Base-by-base conservation (phyloP, 2,888 invertebrate genomes). In the Cyclophora punctaria region DNA sequence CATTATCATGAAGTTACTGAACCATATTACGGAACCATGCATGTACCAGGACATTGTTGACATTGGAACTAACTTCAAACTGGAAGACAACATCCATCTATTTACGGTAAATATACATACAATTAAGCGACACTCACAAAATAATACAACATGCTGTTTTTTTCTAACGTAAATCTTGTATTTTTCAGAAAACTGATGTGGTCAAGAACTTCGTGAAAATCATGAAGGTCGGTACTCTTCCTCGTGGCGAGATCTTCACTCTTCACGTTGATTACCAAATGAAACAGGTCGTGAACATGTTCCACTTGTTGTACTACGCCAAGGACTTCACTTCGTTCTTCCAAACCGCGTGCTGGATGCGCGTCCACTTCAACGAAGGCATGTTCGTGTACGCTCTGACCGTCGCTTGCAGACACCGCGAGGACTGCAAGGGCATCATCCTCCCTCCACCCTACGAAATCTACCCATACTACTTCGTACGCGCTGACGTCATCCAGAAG, bases 391-490 rank as follows among this genome's bases (percentile, higher is more conserved):
- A 90, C 62, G 90, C 89, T 48, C 75, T 90, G 35, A 89, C 85
- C 53, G 83, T 89, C 5, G 90, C 90, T 35, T 79, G 86, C 58
- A 80, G 87, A 62, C 90, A 90, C 60, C 84, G 89, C 46, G 76
- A 79, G 7, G 89, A 90, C 68, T 85, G 83, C 74, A 82, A 70
- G 56, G 86, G 86, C 37, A 77, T 91, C 49, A 76, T 88, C 35
- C 71, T 91, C 34, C 91, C 91, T 45, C 89, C 91, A 50, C 83
- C 89, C 2, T 91, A 91, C 62, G 91, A 91, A 73, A 85, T 91
- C 60, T 86, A 91, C 55, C 94, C 94, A 0, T 91, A 92, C 80
- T 90, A 89, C 71, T 94, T 91, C 78, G 91, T 92, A 56, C 91
- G 92, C 65, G 84, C 89, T 20, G 92, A 93, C 63, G 91, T 93